Conservation (phyloP, 2,888 invertebrate genomes). For the Pseudanteris insignis region DNA sequence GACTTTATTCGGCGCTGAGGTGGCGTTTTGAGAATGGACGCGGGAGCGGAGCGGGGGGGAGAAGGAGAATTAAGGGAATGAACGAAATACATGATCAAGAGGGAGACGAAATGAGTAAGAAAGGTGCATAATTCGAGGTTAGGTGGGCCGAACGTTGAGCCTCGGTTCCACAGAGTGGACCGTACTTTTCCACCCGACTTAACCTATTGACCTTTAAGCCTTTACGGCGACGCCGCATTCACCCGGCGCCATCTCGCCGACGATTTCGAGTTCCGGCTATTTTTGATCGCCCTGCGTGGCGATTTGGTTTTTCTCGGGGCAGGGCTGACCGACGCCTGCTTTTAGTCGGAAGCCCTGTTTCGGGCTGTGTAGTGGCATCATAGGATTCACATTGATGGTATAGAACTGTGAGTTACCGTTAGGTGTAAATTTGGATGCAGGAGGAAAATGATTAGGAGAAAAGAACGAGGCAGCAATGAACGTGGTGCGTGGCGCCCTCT, state of each 20-base stretch:
- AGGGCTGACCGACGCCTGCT: too few relatives aligned
- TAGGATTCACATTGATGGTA: too few relatives aligned
- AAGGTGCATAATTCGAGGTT: conserved; percentile 38
- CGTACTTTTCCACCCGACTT: not conserved
- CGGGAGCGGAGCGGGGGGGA: not conserved
- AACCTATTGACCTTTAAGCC: conserved; percentile 1
- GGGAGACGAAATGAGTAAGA: too few relatives aligned
- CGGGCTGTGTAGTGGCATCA: too few relatives aligned
- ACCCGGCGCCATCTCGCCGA: too few relatives aligned
- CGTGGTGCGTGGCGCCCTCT: conserved; percentile 22
- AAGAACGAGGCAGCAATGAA: conserved; percentile 5
- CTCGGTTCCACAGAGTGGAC: not conserved
- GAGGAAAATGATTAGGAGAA: conserved; percentile 14
- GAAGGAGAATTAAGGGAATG: not conserved
- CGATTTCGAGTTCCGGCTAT: too few relatives aligned
- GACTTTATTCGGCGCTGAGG: too few relatives aligned
- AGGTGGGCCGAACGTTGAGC: conserved; percentile 14
- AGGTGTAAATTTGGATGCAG: conserved; percentile 10
- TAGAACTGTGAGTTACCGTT: not conserved
- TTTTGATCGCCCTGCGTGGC: too few relatives aligned
- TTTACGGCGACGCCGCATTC: not conserved
- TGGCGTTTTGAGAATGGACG: conserved; percentile 1
- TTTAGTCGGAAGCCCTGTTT: too few relatives aligned
- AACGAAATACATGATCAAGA: not conserved
- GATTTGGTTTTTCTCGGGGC: too few relatives aligned